Conservation (phyloP, 2,888 invertebrate species). For the Caenorhabditis macrosperma region DNA sequence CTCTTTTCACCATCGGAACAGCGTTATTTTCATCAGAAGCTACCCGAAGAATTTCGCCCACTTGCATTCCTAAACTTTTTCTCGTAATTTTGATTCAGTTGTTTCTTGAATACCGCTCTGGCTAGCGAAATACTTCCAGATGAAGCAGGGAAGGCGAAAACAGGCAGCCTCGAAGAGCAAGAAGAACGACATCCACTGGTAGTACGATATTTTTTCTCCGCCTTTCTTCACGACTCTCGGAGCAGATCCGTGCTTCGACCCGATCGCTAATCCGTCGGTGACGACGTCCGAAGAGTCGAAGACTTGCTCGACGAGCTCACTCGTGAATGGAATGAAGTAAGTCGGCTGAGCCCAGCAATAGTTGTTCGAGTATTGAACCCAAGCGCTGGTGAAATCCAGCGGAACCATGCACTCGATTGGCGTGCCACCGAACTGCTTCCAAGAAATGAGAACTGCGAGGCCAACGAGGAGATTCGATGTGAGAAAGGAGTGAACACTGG, state of each 20-base stretch:
- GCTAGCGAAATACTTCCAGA: conserved; percentile 79
- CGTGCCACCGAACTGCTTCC: conserved; percentile 78
- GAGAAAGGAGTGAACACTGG: conserved; percentile 75
- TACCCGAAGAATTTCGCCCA: conserved; percentile 77
- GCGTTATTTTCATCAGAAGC: conserved; percentile 76
- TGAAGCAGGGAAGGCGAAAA: conserved; percentile 76
- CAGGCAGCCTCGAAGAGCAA: conserved; percentile 77
- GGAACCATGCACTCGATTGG: conserved; percentile 78
- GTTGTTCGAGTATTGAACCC: conserved; percentile 77
- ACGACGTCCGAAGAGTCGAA: conserved; percentile 39
- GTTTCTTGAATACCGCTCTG: conserved; percentile 70
- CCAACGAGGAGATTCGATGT: conserved; percentile 78
- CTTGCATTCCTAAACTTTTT: conserved; percentile 75
- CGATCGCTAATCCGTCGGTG: conserved; percentile 38
- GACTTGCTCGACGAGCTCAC: conserved; percentile 47
- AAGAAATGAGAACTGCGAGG: conserved; percentile 76
- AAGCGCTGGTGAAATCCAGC: conserved; percentile 69
- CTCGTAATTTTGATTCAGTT: not conserved
- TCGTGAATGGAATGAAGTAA: conserved; percentile 75
- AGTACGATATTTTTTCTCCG: conserved; percentile 67
- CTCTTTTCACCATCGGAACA: conserved; percentile 76
- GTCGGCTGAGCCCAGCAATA: conserved; percentile 78
- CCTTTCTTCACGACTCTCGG: conserved; percentile 55
- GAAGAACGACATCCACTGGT: conserved; percentile 78
- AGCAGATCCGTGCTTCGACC: not conserved